These are phyloP conservation scores for Agelastica alni DNA, from an alignment of 2,888 invertebrate species.

Conservation along the genomic window DNA sequence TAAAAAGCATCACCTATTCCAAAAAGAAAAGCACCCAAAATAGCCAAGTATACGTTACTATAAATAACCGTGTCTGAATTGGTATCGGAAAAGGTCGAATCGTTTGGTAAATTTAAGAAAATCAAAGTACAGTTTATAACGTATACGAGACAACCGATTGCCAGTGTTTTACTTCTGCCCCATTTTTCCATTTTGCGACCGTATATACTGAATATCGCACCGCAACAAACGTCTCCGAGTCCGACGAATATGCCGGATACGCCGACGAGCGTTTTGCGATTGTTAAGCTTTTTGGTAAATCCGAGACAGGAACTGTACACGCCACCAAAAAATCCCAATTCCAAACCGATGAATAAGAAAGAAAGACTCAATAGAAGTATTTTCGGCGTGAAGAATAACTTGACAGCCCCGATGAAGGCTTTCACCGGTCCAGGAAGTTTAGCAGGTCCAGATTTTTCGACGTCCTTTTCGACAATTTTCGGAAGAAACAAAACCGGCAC, in stretches of 20 bases:
- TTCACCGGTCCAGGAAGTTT: background rate
- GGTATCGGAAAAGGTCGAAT: background rate
- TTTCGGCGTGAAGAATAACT: background rate
- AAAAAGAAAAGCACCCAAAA: background rate
- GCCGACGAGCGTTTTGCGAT: background rate
- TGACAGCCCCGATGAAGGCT: background rate
- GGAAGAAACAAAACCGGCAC: background rate
- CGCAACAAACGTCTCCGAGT: background rate
- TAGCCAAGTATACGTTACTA: background rate
- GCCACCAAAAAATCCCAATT: background rate
- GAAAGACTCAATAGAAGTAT: background rate
- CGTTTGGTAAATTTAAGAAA: background rate
- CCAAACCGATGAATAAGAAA: background rate
- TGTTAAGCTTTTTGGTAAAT: background rate
- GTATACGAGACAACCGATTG: background rate
- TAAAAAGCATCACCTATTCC: background rate
- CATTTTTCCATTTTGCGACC: background rate
- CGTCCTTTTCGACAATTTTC: background rate
- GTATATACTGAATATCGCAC: background rate
- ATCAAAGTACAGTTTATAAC: background rate
- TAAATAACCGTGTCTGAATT: background rate
- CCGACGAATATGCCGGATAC: background rate
- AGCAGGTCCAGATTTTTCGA: background rate
- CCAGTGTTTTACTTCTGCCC: background rate
- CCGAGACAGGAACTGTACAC: background rate